Conservation (phyloP, 2,113 vertebrate species). For the Lagopus leucura region DNA sequence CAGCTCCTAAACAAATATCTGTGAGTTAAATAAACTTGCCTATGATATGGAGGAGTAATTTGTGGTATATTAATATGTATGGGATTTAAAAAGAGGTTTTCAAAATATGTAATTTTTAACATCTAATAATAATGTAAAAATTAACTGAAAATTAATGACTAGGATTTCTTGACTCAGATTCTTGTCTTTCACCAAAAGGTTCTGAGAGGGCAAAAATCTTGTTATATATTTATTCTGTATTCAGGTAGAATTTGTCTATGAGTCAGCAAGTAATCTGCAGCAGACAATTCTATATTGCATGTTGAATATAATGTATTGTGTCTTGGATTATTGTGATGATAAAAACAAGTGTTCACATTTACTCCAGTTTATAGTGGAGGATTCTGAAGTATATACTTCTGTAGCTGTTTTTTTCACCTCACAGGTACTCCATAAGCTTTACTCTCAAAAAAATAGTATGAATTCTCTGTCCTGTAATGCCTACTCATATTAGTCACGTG, state of each 20-base stretch:
- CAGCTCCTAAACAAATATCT: background rate
- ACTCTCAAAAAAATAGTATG: background rate
- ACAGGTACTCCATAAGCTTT: background rate
- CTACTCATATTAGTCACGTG: background rate
- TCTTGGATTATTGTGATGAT: background rate
- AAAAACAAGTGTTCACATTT: background rate
- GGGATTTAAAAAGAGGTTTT: background rate
- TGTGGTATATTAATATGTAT: background rate
- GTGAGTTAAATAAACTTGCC: background rate
- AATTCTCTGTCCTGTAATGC: background rate
- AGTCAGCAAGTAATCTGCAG: background rate
- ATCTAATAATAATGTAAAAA: background rate
- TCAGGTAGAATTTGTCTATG: background rate
- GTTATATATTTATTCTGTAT: background rate
- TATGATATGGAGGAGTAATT: background rate
- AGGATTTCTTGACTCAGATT: background rate
- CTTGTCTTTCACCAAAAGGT: background rate
- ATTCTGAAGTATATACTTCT: background rate
- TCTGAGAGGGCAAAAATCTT: background rate
- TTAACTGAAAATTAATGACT: too few relatives aligned
- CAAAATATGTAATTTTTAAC: background rate
- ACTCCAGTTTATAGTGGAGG: background rate
- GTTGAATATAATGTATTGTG: too few relatives aligned
- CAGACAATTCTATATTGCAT: background rate
- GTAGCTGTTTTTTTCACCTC: background rate